Evolutionary conservation across 2,113 vertebrate genomes (phyloP).

Genomic region (Columbina picui): DNA sequence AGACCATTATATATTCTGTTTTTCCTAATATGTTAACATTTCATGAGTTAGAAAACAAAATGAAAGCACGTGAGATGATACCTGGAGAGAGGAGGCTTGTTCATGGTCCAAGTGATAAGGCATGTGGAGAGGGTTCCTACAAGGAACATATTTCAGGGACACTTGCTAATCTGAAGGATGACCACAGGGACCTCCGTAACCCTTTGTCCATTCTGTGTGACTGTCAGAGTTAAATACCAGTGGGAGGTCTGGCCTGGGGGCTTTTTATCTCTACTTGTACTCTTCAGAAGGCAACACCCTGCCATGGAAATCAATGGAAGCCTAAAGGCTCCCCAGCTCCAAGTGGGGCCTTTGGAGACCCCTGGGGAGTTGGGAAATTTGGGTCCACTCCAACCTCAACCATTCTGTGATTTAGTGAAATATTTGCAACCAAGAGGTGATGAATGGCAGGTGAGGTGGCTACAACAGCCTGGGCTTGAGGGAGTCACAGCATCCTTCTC

Average conservation of each 20-base stretch:
- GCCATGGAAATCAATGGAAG: not conserved
- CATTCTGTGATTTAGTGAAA: not conserved
- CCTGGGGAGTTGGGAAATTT: not conserved
- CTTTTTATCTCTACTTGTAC: not conserved
- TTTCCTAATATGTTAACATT: not conserved
- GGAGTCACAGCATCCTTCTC: rapidly evolving
- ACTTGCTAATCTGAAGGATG: not conserved
- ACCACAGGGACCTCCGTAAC: rapidly evolving
- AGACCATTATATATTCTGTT: not conserved
- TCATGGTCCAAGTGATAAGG: not conserved
- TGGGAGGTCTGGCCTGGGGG: rapidly evolving
- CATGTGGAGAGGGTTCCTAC: not conserved
- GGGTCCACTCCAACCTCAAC: not conserved
- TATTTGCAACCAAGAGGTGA: not conserved
- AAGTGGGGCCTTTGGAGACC: not conserved
- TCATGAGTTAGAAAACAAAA: not conserved
- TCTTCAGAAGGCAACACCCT: not conserved
- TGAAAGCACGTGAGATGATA: not conserved
- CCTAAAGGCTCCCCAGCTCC: not conserved
- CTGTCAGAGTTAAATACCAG: rapidly evolving
- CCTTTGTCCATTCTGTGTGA: not conserved
- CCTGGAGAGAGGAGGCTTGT: not conserved
- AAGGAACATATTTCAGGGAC: not conserved
- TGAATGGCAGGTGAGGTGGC: not conserved
- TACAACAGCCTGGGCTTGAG: not conserved